Base-by-base conservation (phyloP, 2,888 invertebrate species). In the Phlogophora meticulosa region DNA sequence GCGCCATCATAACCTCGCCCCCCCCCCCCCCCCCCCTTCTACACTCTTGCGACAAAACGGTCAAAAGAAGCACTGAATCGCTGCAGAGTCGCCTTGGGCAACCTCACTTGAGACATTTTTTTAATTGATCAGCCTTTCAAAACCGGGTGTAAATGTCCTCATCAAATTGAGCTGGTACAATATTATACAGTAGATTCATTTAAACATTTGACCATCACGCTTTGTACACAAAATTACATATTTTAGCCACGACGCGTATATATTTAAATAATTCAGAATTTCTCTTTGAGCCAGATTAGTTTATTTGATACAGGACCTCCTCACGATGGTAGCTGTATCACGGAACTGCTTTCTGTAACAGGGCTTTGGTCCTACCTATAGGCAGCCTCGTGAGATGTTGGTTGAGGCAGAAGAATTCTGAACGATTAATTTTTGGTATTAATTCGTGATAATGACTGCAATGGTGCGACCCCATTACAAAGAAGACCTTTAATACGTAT, bases 211-310 rank as follows among this genome's bases (percentile, higher is more conserved):
- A 67, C 56, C 45, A 51, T 51, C 65, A 55, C 15, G 46, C 15
- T 63, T 82, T 68, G 65, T 65, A 79, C 72, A 82, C 66, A 74
- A 67, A 15, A 58, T 74, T 59, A 64, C 32, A 66, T 59, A 59
- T 48, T 71, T 51, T 43, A 57, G 55, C 51, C 62, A n/a, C 59
- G 52, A 64, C 76, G 61, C 66, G 63, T 43, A 28, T 28, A 4
- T 28, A 17, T 22, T 38, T 15, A 42, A 69, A 75, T 79, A 63
- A 75, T 59, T 76, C 63, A 32, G 10, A 38, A 10, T 60, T 40
- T n/a, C 17, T 22, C 24, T 52, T 73, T 78, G 74, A 78, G 51
- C 49, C 42, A 15, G 9, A 11, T 13, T 22, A 48, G 22, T 45
- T 45, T 15, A 38, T 32, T 40, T 13, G 22, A 40, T 7, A 11